Evolutionary conservation across 2,888 invertebrate species (phyloP), one percentile per base, ranked within the genome.

Genomic region (Harmothoe impar): DNA sequence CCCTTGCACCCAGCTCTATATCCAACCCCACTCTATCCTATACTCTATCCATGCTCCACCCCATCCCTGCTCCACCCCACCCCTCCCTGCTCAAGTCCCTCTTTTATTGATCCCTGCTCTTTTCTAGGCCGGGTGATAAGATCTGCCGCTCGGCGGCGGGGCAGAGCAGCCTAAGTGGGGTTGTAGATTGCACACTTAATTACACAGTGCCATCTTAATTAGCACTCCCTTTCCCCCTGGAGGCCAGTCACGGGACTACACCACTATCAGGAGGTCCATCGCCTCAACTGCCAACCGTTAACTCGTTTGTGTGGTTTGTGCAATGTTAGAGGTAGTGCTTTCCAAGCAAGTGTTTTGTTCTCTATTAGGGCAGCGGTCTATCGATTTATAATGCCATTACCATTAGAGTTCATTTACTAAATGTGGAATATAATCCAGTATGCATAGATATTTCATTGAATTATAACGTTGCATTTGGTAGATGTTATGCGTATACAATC

Each of bases 201-300:
- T 72, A 72, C 72, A 72, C 72, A 25, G 72, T 72, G 72, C 25
- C 72, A 72, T 72, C 72, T 72, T 72, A 72, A 72, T 72, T 72
- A 72, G 72, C 72, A 72, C 72, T 62, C 29, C 72, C 29, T n/a
- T 25, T 72, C 72, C 72, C 72, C 72, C 72, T 72, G 25, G 72
- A 72, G 72, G 72, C 72, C 29, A 72, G 72, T 72, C 72, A n/a
- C 72, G 31, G 25, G 1, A 29, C 72, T 72, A 72, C 29, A 29
- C 72, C 25, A 25, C 72, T 72, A 72, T 72, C 72, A 29, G 72
- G 17, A 25, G 72, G 72, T 5, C 25, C 72, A 72, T 72, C 72
- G 29, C 29, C 29, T 25, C 15, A 29, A 72, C 72, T 29, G 72
- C 29, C 15, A 62, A 62, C 7, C 62, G 62, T 62, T 7, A 62